Evolutionary conservation across 2,797 vertebrate species (phyloP).

Genomic region (Scyliorhinus canicula): DNA sequence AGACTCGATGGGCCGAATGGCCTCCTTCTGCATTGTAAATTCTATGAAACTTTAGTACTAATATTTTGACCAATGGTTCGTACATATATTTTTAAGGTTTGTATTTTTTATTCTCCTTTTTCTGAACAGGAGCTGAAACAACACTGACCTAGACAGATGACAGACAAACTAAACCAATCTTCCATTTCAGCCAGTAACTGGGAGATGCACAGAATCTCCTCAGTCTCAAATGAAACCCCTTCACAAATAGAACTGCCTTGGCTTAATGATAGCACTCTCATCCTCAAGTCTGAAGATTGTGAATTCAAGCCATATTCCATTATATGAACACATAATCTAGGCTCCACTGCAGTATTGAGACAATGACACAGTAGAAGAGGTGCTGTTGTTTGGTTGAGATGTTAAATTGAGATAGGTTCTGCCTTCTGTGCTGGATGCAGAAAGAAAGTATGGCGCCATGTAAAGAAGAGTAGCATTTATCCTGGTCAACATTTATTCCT

Average conservation of each 20-base stretch:
- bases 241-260: not conserved
- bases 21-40: no score
- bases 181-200: not conserved
- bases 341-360: not conserved
- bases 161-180: not conserved
- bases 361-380: no score
- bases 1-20: no score
- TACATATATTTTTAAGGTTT: not conserved
- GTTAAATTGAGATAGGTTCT: not conserved
- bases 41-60: not conserved
- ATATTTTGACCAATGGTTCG: not conserved
- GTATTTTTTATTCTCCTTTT: not conserved
- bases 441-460: not conserved
- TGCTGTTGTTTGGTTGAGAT: no score
- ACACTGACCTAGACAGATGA: not conserved
- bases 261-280: no score
- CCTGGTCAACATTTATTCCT: not conserved
- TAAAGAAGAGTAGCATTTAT: not conserved
- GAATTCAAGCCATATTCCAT: not conserved
- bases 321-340: no score
- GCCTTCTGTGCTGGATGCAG: not conserved
- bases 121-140: not conserved
- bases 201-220: not conserved
- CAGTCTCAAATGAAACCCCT: not conserved
- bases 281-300: no score